Percentiles rank a stretch among this genome's conserved stretches.
Evolutionary conservation across 2,113 vertebrate species (phyloP).

Genomic region (Notarius quadriscutis): DNA sequence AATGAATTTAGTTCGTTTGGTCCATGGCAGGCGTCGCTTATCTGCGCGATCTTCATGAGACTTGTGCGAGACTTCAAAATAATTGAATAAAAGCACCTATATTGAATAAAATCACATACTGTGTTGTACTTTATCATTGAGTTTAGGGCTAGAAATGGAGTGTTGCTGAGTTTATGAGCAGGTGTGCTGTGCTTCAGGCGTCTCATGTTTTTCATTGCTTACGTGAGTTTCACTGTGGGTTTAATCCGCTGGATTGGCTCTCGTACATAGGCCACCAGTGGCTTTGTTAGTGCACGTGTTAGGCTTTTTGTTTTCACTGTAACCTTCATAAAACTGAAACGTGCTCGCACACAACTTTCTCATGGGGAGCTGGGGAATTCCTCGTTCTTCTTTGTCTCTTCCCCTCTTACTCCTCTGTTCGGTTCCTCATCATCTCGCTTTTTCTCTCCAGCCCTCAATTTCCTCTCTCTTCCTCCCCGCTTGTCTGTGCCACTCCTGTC

Average conservation of each 20-base stretch:
- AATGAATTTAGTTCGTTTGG: too few species aligned
- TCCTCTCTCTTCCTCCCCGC: conserved; percentile 11
- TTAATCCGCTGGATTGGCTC: background rate
- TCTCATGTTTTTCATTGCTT: background rate
- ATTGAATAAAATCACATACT: background rate
- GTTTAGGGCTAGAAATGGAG: background rate
- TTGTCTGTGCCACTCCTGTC: background rate
- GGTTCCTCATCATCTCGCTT: conserved; percentile 17
- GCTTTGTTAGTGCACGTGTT: background rate
- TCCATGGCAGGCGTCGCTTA: too few species aligned
- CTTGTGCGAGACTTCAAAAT: too few species aligned
- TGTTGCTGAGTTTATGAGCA: background rate
- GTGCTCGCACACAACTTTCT: background rate
- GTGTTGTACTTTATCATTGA: background rate
- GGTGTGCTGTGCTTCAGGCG: background rate
- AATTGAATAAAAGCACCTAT: background rate
- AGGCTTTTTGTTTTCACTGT: background rate
- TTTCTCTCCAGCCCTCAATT: conserved; percentile 36
- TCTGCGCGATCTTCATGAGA: too few species aligned
- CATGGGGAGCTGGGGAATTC: background rate
- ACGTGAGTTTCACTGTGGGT: background rate
- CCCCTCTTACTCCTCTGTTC: conserved; percentile 33
- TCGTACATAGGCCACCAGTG: background rate
- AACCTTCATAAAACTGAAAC: background rate
- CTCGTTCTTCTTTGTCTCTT: background rate